A percentile compares a stretch with the other conserved stretches of the same genome.
Conservation (phyloP, 2,113 vertebrate species). For the Thalassarche chlororhynchos region DNA sequence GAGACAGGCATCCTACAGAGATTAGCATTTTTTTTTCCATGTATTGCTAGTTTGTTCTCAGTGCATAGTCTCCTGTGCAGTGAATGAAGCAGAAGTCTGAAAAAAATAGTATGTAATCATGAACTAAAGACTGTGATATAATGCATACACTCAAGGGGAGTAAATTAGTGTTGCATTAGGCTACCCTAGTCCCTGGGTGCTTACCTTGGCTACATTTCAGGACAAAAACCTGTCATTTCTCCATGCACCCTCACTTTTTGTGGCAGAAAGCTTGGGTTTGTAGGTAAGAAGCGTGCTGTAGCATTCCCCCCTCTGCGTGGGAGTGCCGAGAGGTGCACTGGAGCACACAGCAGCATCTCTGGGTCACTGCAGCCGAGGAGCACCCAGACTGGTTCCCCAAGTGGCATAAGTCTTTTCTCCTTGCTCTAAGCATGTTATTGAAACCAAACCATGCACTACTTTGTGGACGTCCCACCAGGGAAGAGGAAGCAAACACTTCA, state of each 20-base stretch:
- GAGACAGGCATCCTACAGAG: background rate
- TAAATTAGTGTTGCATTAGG: background rate
- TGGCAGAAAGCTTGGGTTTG: background rate
- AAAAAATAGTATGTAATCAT: background rate
- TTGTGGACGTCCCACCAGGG: background rate
- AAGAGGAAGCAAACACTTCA: background rate
- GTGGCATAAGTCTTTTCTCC: background rate
- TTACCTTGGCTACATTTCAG: background rate
- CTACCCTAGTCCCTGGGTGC: background rate
- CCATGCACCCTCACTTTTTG: background rate
- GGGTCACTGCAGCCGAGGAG: background rate
- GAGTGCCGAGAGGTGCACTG: background rate
- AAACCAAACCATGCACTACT: background rate
- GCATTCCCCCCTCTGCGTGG: accelerated
- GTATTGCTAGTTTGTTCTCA: background rate
- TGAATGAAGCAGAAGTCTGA: background rate
- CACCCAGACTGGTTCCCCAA: accelerated
- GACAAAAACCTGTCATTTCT: background rate
- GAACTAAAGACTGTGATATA: background rate
- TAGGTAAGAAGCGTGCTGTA: accelerated
- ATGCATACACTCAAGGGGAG: background rate
- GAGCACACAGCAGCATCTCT: background rate
- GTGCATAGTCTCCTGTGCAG: background rate
- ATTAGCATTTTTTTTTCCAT: background rate
- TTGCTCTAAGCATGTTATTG: accelerated